Conservation (phyloP, 92 coral and sea anemone genomes). For the Parazoanthus swiftii region DNA sequence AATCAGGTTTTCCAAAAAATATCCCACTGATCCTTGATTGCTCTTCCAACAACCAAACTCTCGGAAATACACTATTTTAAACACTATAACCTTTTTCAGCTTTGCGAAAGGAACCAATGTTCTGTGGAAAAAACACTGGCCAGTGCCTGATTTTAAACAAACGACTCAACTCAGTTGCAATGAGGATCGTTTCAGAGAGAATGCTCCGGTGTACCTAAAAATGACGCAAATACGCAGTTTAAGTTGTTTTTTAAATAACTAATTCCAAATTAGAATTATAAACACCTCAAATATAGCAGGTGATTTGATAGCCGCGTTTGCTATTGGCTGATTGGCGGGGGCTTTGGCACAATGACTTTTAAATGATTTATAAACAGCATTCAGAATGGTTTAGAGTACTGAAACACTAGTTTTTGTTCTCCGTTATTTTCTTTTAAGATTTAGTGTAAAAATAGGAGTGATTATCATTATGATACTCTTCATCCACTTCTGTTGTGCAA, state of each 20-base stretch:
- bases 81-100: neutral
- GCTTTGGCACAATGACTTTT: neutral
- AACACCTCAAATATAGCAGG: conserved; percentile 20
- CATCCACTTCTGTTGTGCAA: neutral
- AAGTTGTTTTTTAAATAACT: neutral
- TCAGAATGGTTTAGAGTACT: neutral
- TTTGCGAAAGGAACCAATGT: neutral
- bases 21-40: neutral
- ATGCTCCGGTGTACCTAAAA: neutral
- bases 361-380: neutral
- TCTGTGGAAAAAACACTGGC: neutral
- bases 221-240: neutral
- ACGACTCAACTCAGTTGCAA: neutral
- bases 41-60: neutral
- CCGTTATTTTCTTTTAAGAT: neutral
- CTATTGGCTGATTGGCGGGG: conserved; percentile 1
- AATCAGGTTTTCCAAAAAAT: neutral
- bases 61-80: neutral
- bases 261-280: conserved; percentile 24
- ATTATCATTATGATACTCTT: no score
- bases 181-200: neutral
- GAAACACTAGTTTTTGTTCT: neutral
- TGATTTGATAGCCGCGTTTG: conserved; percentile 10
- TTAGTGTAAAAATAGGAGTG: neutral
- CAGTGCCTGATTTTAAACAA: neutral